Base-by-base conservation (phyloP, 2,888 invertebrate genomes). In the Drosophila recens region DNA sequence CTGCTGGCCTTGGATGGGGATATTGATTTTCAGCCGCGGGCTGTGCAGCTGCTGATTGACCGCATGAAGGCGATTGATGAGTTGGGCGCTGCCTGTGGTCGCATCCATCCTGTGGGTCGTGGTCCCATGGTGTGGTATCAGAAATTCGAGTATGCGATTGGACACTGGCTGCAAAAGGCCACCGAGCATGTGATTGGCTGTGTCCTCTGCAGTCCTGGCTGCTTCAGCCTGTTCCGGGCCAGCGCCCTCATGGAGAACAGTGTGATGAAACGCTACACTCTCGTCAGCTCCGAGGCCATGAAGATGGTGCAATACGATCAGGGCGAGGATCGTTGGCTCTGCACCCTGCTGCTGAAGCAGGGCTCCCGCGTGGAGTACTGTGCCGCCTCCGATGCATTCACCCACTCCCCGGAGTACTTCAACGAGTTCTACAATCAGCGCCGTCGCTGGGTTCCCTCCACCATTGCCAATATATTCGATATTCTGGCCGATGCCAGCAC, bases 251-350 rank as follows among this genome's bases (percentile, higher is more conserved):
- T 98, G 97, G 97, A 97, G 82, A 96, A 97, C 91, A 97, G 97
- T 89, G 97, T 98, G 0, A 96, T 98, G 96, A 95, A 95, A 85
- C 97, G 95, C 89, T 98, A 98, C 90, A 97, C 98, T 0, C 95
- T 96, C 0, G 95, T 95, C 74, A 95, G 96, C 0, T 94, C 94
- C 66, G 96, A 97, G 89, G 96, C 98, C 0, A 94, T 95, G 73
- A 97, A 98, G 93, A 97, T 95, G 88, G 97, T 98, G 20, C 98
- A 98, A 91, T 98, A 97, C 90, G 98, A 98, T 94, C 97, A 98
- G 93, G 97, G 98, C n/a, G 98, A 99, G 92, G 98, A 99, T 93
- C 95, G 98, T 75, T 98, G 98, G 98, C 93, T 98, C 8, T 98
- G 98, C 91, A 98, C 98, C 0, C 93, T 98, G 57, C 93, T 99